Percentiles rank a stretch among this genome's conserved stretches.
These are phyloP conservation scores for Seriola rivoliana DNA, from an alignment of 2,113 vertebrate species.

Conservation along the genomic window DNA sequence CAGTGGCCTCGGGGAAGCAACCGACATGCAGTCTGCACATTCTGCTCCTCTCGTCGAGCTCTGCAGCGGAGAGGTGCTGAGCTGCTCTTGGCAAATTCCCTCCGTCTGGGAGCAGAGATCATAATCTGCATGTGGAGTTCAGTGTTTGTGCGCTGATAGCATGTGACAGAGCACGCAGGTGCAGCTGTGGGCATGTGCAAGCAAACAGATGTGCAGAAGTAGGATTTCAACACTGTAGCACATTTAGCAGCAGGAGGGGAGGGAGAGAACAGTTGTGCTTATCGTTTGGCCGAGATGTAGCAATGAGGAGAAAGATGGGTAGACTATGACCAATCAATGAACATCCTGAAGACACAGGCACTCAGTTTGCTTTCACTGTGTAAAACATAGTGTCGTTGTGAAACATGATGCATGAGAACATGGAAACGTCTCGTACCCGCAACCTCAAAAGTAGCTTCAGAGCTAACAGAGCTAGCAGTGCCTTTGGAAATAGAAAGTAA, in stretches of 20 bases:
- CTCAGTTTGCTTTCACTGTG: no score
- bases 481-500: no score
- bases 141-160: slow-evolving; percentile 8
- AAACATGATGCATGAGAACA: neutral
- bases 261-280: slow-evolving; percentile 23
- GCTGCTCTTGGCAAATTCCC: slow-evolving; percentile 49
- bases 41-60: slow-evolving; percentile 17
- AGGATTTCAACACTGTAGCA: slow-evolving; percentile 10
- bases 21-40: slow-evolving; percentile 41
- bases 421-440: no score
- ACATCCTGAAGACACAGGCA: neutral
- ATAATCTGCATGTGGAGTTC: slow-evolving; percentile 32
- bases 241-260: neutral
- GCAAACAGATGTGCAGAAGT: slow-evolving; percentile 33
- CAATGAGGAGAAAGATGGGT: neutral
- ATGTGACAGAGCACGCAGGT: slow-evolving; percentile 47
- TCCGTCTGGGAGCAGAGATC: slow-evolving; percentile 47
- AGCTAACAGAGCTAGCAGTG: no score
- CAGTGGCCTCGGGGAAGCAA: slow-evolving; percentile 28
- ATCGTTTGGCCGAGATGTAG: slow-evolving; percentile 6
- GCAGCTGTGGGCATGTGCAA: slow-evolving; percentile 25
- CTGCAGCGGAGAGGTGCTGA: neutral
- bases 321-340: slow-evolving; percentile 23
- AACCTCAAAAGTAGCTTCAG: no score
- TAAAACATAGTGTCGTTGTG: neutral